Percentiles rank a stretch among this genome's conserved stretches.
These are phyloP conservation scores for Cheirogaleus medius DNA, from an alignment of 2,113 vertebrate genomes.

Conservation along the genomic window DNA sequence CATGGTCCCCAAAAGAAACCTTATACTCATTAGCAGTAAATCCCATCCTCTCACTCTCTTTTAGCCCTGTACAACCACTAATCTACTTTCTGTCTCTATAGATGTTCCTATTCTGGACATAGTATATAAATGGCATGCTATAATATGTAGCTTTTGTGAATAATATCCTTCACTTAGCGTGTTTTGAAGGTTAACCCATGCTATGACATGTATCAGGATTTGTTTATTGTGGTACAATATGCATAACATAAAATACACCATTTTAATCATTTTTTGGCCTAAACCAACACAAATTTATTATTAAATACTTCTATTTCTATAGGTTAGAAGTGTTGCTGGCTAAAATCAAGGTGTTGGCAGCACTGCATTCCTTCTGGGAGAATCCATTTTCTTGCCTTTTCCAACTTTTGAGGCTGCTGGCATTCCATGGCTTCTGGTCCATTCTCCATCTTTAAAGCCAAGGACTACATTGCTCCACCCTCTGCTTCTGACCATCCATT, in stretches of 20 bases:
- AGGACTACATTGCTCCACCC: too few species aligned
- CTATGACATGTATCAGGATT: not conserved
- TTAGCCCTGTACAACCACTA: not conserved
- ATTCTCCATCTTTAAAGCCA: too few species aligned
- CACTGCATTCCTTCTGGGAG: too few species aligned
- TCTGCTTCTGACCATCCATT: not conserved
- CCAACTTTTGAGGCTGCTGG: too few species aligned
- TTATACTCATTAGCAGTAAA: conserved; percentile 24
- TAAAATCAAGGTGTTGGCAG: too few species aligned
- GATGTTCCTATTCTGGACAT: not conserved
- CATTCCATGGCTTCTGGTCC: too few species aligned
- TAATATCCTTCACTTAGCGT: not conserved
- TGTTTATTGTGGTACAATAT: not conserved
- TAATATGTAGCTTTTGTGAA: not conserved
- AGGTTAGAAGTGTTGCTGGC: too few species aligned
- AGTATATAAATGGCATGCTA: not conserved
- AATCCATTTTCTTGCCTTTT: too few species aligned
- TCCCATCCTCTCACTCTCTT: not conserved
- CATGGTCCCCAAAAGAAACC: conserved; percentile 24
- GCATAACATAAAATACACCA: not conserved
- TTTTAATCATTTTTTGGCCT: not conserved
- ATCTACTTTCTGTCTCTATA: conserved; percentile 8
- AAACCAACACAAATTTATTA: too few species aligned
- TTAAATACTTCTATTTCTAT: too few species aligned
- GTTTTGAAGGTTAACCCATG: not conserved